Evolutionary conservation across 1,140 invertebrate species (phyloP).

Genomic region (Conus ventricosus): DNA sequence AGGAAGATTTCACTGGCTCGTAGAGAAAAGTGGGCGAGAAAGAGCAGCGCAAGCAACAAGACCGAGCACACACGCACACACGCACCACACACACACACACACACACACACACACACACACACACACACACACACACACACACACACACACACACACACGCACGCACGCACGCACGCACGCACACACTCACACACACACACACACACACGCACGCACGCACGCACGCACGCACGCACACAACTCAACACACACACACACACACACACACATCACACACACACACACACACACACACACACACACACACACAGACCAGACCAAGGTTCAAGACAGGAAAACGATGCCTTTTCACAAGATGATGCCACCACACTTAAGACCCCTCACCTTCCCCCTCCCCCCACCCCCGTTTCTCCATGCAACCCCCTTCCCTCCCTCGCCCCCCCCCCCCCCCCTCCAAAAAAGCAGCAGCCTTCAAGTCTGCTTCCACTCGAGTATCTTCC

Average conservation of each 20-base stretch:
- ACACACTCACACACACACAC: neutral
- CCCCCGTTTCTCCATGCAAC: too few relatives aligned
- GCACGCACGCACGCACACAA: neutral
- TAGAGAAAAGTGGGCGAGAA: too few relatives aligned
- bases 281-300: constrained; percentile 21
- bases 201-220: neutral
- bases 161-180: neutral
- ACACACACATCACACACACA: constrained; percentile 13
- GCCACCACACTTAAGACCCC: neutral
- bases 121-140: neutral
- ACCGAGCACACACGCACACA: neutral
- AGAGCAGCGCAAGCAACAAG: neutral
- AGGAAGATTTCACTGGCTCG: too few relatives aligned
- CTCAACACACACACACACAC: neutral
- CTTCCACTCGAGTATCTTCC: too few relatives aligned
- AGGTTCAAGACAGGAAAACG: neutral
- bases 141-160: neutral
- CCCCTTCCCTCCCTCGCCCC: too few relatives aligned
- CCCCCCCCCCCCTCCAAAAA: too few relatives aligned
- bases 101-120: constrained; percentile 10
- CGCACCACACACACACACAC: constrained; percentile 9
- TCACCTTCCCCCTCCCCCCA: neutral
- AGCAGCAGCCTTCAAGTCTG: too few relatives aligned
- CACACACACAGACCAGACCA: neutral
- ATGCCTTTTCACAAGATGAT: neutral